phyloP scores from a whole-genome alignment of 2,888 invertebrate species.

The Epinotia ramella region DNA sequence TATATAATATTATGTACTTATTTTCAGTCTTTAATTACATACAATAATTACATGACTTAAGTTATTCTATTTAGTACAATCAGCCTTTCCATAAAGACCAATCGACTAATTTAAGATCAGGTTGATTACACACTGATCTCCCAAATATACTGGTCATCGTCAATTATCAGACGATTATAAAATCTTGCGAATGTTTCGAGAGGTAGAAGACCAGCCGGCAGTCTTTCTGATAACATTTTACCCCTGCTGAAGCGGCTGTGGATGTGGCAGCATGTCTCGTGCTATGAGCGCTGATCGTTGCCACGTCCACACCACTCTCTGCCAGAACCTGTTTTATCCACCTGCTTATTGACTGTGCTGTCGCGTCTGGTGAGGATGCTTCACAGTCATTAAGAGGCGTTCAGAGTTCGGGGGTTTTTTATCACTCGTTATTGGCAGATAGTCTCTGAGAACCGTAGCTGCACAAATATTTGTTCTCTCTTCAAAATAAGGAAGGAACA shows the following conservation, averaged over 20 bases:
- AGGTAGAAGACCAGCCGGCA: constrained; percentile 40
- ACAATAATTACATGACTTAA: background rate
- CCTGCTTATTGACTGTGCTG: constrained; percentile 44
- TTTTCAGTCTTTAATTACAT: background rate
- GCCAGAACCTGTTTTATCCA: constrained; percentile 45
- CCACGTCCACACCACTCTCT: constrained; percentile 40
- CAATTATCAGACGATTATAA: constrained; percentile 29
- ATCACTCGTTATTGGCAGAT: background rate
- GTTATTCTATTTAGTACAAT: background rate
- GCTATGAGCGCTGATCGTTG: constrained; percentile 37
- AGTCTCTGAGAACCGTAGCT: background rate
- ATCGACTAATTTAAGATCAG: background rate
- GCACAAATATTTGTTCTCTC: background rate
- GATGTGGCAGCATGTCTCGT: too few relatives aligned
- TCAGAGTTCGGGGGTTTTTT: background rate
- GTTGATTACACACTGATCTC: too few relatives aligned
- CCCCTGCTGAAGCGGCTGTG: too few relatives aligned
- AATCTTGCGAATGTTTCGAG: constrained; percentile 40
- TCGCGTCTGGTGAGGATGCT: constrained; percentile 15
- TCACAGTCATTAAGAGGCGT: constrained; percentile 16
- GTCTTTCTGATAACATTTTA: constrained; percentile 40
- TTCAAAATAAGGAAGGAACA: constrained; percentile 12
- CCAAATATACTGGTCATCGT: constrained; percentile 16
- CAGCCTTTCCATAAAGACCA: background rate
- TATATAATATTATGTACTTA: too few relatives aligned